phyloP scores from a whole-genome alignment of 2,888 invertebrate species.

The Aphodius granarius region DNA sequence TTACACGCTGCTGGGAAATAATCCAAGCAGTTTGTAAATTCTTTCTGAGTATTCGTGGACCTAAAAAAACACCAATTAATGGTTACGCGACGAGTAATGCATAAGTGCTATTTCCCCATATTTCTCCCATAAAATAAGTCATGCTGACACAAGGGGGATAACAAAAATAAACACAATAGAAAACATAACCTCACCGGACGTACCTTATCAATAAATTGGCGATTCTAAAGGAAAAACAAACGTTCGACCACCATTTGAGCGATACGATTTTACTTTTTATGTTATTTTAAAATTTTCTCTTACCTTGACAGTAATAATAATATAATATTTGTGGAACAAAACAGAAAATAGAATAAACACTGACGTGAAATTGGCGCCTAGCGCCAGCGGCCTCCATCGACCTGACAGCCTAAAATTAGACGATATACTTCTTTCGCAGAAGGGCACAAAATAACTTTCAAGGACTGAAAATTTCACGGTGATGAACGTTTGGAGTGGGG shows the following conservation, averaged over 20 bases:
- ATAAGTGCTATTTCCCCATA: slow-evolving; percentile 58
- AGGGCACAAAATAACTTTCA: no score
- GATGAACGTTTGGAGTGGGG: no score
- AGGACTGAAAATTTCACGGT: no score
- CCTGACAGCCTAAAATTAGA: no score
- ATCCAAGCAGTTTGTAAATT: slow-evolving; percentile 82
- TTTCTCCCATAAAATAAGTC: neutral
- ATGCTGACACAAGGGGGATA: neutral
- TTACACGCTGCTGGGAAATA: slow-evolving; percentile 82
- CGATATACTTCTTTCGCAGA: no score
- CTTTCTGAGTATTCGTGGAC: slow-evolving; percentile 58
- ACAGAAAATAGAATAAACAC: neutral
- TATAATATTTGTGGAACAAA: neutral
- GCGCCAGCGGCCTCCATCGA: neutral
- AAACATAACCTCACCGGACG: neutral
- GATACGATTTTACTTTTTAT: neutral
- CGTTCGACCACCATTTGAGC: neutral
- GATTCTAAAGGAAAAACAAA: neutral
- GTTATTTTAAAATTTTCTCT: neutral
- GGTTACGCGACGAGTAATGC: neutral
- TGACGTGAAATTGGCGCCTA: neutral
- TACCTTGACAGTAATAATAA: neutral
- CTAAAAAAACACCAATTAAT: slow-evolving; percentile 40
- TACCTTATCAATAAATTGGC: neutral
- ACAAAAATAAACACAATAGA: neutral